A percentile compares a stretch with the other conserved stretches of the same genome.
These are phyloP conservation scores for Pontoporia blainvillei DNA, from an alignment of 2,113 vertebrate species.

Conservation along the genomic window DNA sequence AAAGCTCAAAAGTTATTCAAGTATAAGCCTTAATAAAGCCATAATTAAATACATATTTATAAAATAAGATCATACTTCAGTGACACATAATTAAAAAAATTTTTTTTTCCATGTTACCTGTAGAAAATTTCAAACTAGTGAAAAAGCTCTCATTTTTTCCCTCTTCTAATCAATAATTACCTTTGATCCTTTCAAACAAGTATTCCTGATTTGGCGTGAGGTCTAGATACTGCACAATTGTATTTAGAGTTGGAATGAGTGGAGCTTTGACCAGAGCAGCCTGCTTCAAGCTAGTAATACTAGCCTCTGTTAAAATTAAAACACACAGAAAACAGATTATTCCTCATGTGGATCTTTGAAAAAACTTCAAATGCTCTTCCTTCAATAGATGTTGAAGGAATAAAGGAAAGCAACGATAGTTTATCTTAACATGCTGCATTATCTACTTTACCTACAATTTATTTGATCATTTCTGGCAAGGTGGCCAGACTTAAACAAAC, in stretches of 20 bases:
- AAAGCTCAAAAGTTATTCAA: not conserved
- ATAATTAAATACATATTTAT: slow-evolving; percentile 13
- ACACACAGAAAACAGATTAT: not conserved
- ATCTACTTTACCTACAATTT: not conserved
- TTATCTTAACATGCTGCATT: not conserved
- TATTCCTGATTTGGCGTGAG: slow-evolving; percentile 96
- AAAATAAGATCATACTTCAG: slow-evolving; percentile 1
- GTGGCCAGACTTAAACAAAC: not conserved
- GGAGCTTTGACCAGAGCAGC: slow-evolving; percentile 93
- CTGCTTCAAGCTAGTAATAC: slow-evolving; percentile 95
- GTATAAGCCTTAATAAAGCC: not conserved
- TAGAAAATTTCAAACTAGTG: slow-evolving; percentile 11
- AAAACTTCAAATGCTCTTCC: not conserved
- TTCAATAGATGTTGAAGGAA: not conserved
- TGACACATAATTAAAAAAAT: not conserved
- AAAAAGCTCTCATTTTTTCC: not conserved
- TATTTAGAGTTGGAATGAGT: slow-evolving; percentile 90
- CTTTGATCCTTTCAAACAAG: slow-evolving; percentile 93
- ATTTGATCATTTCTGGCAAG: not conserved
- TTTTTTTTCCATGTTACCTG: not conserved
- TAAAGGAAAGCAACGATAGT: not conserved
- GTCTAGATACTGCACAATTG: slow-evolving; percentile 95
- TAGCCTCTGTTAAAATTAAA: slow-evolving; percentile 86
- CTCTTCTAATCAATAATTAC: slow-evolving; percentile 64
- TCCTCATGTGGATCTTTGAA: not conserved